Conservation (phyloP, 2,888 invertebrate genomes). For the Bugula neritina region DNA sequence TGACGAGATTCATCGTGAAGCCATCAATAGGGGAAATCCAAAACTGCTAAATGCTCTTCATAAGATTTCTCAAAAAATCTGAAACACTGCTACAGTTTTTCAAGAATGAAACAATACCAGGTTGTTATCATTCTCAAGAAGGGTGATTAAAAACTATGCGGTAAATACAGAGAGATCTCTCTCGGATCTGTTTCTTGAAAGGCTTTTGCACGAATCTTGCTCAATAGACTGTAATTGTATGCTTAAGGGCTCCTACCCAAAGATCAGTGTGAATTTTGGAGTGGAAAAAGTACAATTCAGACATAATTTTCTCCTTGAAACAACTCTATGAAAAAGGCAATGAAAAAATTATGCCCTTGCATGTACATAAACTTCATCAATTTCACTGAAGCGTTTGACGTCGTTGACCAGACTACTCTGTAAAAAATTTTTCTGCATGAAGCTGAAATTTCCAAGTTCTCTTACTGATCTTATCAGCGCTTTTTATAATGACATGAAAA, state of each 20-base stretch:
- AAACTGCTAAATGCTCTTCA: background rate
- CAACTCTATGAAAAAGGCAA: conserved; percentile 31
- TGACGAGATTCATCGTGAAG: background rate
- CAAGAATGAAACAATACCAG: conserved; percentile 33
- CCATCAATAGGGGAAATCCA: background rate
- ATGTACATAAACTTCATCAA: conserved; percentile 31
- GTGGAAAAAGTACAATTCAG: conserved; percentile 5
- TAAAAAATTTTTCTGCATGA: background rate
- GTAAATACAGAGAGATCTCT: conserved; percentile 30
- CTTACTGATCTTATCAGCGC: conserved; percentile 7
- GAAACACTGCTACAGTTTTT: conserved; percentile 28
- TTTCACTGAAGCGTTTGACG: conserved; percentile 31
- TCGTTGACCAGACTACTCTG: conserved; percentile 9
- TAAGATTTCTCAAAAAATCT: background rate
- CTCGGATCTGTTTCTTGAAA: conserved; percentile 30
- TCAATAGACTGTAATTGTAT: conserved; percentile 26
- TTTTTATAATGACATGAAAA: background rate
- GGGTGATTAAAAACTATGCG: conserved; percentile 5
- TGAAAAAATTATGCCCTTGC: conserved; percentile 28
- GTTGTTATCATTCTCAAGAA: conserved; percentile 29
- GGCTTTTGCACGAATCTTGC: conserved; percentile 30
- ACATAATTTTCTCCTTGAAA: conserved; percentile 9
- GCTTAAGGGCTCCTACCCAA: conserved; percentile 1
- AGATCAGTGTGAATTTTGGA: background rate
- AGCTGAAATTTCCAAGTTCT: background rate